phyloP scores from a whole-genome alignment of 23 tunicate species.

The Styela clava region DNA sequence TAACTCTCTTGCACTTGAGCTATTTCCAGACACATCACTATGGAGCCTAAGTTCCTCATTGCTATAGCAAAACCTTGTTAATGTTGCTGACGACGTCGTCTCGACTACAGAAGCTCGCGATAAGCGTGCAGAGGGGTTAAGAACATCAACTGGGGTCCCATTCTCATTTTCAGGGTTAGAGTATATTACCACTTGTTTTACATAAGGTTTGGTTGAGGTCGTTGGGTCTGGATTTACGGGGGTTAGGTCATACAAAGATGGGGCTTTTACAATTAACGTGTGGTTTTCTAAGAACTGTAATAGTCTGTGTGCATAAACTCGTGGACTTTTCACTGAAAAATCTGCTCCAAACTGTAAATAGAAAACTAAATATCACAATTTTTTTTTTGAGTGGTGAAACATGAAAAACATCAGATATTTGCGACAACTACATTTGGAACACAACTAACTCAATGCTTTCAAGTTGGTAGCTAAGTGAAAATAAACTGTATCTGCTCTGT shows the following conservation, averaged over 20 bases:
- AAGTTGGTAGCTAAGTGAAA: too few species aligned
- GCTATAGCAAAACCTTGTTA: conserved; percentile 52
- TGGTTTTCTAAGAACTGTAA: conserved; percentile 41
- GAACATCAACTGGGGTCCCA: background rate
- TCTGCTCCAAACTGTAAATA: conserved; percentile 79
- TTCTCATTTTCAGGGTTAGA: background rate
- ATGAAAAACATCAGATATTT: too few species aligned
- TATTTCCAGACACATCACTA: background rate
- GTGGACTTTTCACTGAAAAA: conserved; percentile 81
- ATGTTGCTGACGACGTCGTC: background rate
- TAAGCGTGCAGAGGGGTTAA: background rate
- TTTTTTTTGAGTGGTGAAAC: too few species aligned
- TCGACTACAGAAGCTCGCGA: background rate
- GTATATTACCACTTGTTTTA: conserved; percentile 1
- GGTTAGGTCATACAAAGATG: background rate
- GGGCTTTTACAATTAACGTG: background rate
- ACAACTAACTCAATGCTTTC: too few species aligned
- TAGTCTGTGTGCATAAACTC: conserved; percentile 80
- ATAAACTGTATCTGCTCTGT: too few species aligned
- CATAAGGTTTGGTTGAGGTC: background rate
- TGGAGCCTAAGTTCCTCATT: conserved; percentile 33
- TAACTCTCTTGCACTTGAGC: background rate
- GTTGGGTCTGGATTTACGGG: background rate
- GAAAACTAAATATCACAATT: too few species aligned
- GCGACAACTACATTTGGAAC: too few species aligned